Conservation (phyloP, 2,113 vertebrate species). For the Podarcis muralis region DNA sequence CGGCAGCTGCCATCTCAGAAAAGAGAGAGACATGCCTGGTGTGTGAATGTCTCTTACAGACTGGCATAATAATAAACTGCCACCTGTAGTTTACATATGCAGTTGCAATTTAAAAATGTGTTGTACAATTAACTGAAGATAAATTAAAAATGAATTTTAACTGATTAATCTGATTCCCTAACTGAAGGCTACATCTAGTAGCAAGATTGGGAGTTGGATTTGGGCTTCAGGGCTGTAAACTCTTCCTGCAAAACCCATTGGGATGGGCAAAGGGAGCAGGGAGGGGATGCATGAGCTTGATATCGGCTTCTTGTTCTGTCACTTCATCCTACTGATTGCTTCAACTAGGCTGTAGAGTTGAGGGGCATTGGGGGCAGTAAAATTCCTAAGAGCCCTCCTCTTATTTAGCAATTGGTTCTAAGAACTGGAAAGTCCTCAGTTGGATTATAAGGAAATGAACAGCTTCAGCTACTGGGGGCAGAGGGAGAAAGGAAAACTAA, state of each 20-base stretch:
- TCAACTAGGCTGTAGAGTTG: no score
- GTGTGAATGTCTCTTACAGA: background rate
- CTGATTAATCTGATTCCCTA: background rate
- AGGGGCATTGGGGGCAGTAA: background rate
- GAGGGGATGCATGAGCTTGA: background rate
- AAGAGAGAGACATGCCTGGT: background rate
- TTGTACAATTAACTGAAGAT: background rate
- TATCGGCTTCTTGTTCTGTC: background rate
- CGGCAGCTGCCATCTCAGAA: background rate
- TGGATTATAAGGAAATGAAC: constrained; percentile 1
- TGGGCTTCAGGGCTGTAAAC: background rate
- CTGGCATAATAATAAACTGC: background rate
- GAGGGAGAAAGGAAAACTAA: background rate
- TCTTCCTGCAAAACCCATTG: background rate
- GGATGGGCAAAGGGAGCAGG: background rate
- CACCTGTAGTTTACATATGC: background rate
- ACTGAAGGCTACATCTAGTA: background rate
- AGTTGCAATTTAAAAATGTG: background rate
- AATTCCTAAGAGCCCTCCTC: background rate
- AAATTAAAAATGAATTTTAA: background rate
- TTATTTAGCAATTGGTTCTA: background rate
- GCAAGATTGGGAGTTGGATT: no score
- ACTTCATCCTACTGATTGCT: background rate
- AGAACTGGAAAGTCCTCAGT: constrained; percentile 1
- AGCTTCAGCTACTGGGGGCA: background rate